These are phyloP conservation scores for Charina bottae DNA, from an alignment of 2,113 vertebrate species.

Conservation along the genomic window DNA sequence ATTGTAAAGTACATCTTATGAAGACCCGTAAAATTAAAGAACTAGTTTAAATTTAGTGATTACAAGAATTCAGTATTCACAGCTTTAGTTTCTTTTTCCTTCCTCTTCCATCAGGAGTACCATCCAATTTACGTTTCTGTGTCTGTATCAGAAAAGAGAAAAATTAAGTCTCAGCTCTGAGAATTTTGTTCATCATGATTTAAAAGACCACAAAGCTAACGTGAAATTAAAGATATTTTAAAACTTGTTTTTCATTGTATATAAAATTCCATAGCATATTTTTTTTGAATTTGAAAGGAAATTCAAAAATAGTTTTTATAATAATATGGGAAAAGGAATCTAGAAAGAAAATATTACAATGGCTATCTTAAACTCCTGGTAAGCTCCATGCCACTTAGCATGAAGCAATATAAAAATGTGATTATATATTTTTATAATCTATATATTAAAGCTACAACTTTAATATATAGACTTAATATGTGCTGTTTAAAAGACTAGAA, in stretches of 20 bases:
- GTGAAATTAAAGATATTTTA: not conserved
- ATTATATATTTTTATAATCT: no score
- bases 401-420: not conserved
- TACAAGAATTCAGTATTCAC: constrained; percentile 78
- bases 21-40: constrained; percentile 89
- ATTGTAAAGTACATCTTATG: constrained; percentile 89
- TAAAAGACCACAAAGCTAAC: not conserved
- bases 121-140: constrained; percentile 95
- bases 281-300: not conserved
- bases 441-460: not conserved
- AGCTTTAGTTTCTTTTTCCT: constrained; percentile 97
- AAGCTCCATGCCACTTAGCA: no score
- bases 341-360: not conserved
- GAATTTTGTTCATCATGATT: not conserved
- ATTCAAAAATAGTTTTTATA: not conserved
- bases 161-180: not conserved
- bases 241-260: not conserved
- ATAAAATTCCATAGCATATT: not conserved
- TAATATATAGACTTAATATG: not conserved
- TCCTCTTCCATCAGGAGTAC: constrained; percentile 89
- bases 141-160: constrained; percentile 71
- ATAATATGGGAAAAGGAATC: not conserved
- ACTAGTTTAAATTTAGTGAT: constrained; percentile 79
- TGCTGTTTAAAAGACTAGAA: not conserved
- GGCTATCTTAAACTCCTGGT: not conserved